These are phyloP conservation scores for Cyclina sinensis DNA, from an alignment of 1,140 invertebrate species.

Conservation along the genomic window DNA sequence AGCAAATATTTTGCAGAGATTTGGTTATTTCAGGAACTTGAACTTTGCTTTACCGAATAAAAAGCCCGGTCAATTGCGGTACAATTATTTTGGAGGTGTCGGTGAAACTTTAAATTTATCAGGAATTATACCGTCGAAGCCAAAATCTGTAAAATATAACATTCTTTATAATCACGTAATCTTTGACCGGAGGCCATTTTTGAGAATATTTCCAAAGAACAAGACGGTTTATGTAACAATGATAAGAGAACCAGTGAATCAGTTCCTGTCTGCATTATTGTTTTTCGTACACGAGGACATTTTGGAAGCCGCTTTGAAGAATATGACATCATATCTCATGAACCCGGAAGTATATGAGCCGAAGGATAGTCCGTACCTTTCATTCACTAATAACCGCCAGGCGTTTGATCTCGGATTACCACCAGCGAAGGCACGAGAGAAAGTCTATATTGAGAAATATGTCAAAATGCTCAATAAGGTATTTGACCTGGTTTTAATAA, in stretches of 20 bases:
- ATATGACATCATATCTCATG: slow-evolving; percentile 66
- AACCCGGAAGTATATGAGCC: slow-evolving; percentile 64
- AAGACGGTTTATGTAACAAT: slow-evolving; percentile 72
- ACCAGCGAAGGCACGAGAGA: slow-evolving; percentile 34
- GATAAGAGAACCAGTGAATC: slow-evolving; percentile 71
- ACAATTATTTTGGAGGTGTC: slow-evolving; percentile 73
- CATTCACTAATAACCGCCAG: slow-evolving; percentile 72
- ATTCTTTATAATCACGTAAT: slow-evolving; percentile 77
- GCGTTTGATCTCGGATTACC: slow-evolving; percentile 70
- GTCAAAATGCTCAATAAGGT: slow-evolving; percentile 80
- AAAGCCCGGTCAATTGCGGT: slow-evolving; percentile 46
- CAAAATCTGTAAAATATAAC: slow-evolving; percentile 58
- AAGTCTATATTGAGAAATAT: slow-evolving; percentile 31
- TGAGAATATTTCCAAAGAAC: slow-evolving; percentile 62
- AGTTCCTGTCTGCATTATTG: slow-evolving; percentile 74
- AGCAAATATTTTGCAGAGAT: slow-evolving; percentile 74
- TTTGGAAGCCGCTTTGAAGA: slow-evolving; percentile 49
- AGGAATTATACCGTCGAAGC: slow-evolving; percentile 46
- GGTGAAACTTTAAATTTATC: slow-evolving; percentile 52
- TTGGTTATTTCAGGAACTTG: slow-evolving; percentile 68
- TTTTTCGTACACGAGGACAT: slow-evolving; percentile 68
- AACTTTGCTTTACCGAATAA: slow-evolving; percentile 75
- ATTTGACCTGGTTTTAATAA: slow-evolving; percentile 88
- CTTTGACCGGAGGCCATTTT: slow-evolving; percentile 70
- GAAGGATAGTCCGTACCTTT: slow-evolving; percentile 39